phyloP scores from a whole-genome alignment of 2,888 invertebrate genomes.

The Diabrotica balteata region DNA sequence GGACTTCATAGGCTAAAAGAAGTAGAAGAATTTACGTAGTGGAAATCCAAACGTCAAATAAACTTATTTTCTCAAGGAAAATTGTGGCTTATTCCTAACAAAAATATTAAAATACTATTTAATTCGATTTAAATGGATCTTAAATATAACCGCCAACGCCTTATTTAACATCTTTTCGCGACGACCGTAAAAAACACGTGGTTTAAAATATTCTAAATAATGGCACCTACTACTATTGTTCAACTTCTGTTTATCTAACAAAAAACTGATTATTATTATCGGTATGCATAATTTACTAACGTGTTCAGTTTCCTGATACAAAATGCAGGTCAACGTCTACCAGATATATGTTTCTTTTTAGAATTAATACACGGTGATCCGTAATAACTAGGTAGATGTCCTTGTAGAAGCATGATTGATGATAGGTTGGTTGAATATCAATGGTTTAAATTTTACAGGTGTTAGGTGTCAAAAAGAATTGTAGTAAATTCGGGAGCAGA shows the following conservation, averaged over 20 bases:
- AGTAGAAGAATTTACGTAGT: too few species aligned
- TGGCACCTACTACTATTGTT: slow-evolving; percentile 5
- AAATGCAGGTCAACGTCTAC: slow-evolving; percentile 21
- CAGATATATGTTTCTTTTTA: slow-evolving; percentile 2
- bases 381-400: neutral
- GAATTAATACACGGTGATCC: slow-evolving; percentile 7
- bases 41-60: too few species aligned
- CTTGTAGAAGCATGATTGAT: slow-evolving; percentile 1
- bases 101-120: too few species aligned
- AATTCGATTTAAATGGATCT: too few species aligned
- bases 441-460: too few species aligned
- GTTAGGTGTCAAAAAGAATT: too few species aligned
- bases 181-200: neutral
- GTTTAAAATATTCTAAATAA: slow-evolving; percentile 4
- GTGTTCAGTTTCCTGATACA: slow-evolving; percentile 16
- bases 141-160: too few species aligned
- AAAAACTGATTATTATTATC: slow-evolving; percentile 24
- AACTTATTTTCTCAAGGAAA: too few species aligned
- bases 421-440: neutral
- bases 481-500: too few species aligned
- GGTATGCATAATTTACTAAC: slow-evolving; percentile 22
- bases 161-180: too few species aligned
- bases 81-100: too few species aligned
- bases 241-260: slow-evolving; percentile 21
- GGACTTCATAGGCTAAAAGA: too few species aligned